phyloP scores from a whole-genome alignment of 2,113 vertebrate species.

The Nannospalax galili region DNA sequence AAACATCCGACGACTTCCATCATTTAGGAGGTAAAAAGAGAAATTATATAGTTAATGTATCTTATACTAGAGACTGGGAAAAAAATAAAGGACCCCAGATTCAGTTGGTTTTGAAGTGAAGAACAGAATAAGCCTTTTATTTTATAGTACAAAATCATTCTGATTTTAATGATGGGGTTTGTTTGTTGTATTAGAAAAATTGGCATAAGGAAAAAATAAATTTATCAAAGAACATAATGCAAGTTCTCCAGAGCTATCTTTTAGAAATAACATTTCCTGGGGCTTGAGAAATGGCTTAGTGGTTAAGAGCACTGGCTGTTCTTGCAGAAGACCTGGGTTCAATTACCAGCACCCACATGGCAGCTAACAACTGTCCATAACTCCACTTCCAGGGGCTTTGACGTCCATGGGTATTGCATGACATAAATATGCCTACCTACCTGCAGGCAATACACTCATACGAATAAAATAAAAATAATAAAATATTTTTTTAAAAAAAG shows the following conservation, averaged over 20 bases:
- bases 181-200: slow-evolving; percentile 45
- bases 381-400: no score
- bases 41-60: slow-evolving; percentile 31
- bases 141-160: neutral
- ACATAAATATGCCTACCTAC: no score
- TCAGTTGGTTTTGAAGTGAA: slow-evolving; percentile 42
- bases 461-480: no score
- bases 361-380: no score
- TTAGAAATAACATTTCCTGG: slow-evolving; percentile 19
- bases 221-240: slow-evolving; percentile 19
- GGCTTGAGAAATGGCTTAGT: no score
- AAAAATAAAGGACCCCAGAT: slow-evolving; percentile 4
- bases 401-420: no score
- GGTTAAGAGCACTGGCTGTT: no score
- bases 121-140: neutral
- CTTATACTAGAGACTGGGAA: neutral
- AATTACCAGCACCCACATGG: no score
- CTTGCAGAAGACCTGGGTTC: no score
- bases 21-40: slow-evolving; percentile 92
- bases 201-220: slow-evolving; percentile 44
- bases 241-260: slow-evolving; percentile 28
- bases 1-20: slow-evolving; percentile 91
- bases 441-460: no score
- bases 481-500: no score
- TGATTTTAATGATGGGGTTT: slow-evolving; percentile 53